These are phyloP conservation scores for Galago senegalensis DNA, from an alignment of 2,797 vertebrate species.

Conservation along the genomic window DNA sequence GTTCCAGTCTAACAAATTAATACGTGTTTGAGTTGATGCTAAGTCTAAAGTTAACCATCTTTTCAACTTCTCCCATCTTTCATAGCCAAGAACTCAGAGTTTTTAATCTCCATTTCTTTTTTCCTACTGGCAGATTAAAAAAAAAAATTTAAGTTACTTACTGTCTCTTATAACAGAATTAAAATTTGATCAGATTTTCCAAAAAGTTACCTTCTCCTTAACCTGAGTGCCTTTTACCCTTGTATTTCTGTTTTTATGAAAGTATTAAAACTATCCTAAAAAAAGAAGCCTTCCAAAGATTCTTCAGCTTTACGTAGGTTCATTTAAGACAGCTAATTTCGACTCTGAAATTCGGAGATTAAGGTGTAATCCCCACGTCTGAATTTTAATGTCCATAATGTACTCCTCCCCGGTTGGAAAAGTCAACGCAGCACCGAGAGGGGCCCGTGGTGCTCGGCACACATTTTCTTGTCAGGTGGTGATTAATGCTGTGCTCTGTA, in stretches of 20 bases:
- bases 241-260: slow-evolving; percentile 60
- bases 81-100: not conserved
- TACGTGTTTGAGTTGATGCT: not conserved
- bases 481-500: slow-evolving; percentile 93
- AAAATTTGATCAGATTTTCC: slow-evolving; percentile 59
- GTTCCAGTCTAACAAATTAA: slow-evolving; percentile 43
- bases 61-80: slow-evolving; percentile 8
- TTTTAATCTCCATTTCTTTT: slow-evolving; percentile 33
- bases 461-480: slow-evolving; percentile 89
- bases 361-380: slow-evolving; percentile 83
- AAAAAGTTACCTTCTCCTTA: slow-evolving; percentile 39
- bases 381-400: slow-evolving; percentile 88
- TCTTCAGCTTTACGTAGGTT: slow-evolving; percentile 86
- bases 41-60: slow-evolving; percentile 30
- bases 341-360: slow-evolving; percentile 78
- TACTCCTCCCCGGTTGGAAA: slow-evolving; percentile 86
- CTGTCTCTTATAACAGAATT: slow-evolving; percentile 57
- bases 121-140: not conserved
- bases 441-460: slow-evolving; percentile 86
- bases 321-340: slow-evolving; percentile 83
- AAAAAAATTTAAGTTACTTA: slow-evolving; percentile 2
- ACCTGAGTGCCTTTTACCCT: slow-evolving; percentile 21
- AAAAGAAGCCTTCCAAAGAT: slow-evolving; percentile 87
- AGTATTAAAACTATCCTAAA: slow-evolving; percentile 56
- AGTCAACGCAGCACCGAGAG: slow-evolving; percentile 87